Base-by-base conservation (phyloP, 2,888 invertebrate species). In the Tridacna gigas region DNA sequence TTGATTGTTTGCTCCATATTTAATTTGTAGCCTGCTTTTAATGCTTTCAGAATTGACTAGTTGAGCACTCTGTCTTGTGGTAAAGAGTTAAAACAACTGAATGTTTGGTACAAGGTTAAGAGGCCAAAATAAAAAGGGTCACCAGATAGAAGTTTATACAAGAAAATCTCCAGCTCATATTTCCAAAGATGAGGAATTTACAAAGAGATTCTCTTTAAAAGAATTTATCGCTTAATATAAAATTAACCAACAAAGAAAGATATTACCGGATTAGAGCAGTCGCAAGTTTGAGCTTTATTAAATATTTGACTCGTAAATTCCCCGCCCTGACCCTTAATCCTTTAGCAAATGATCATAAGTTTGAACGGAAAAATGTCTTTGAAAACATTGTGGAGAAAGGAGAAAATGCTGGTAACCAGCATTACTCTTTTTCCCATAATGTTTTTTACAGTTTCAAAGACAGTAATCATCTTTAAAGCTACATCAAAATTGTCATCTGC, bases 141-240 rank as follows among this genome's bases (percentile, higher is more conserved):
- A 25, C 22, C 25, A n/a, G 12, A 22, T 63, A 2, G 7, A 4
- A 63, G 15, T 22, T 63, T 18, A 22, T 22, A 63, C 1, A 63
- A 9, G 63, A 63, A 63, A 63, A 63, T 63, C 63, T 63, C 63
- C 13, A 25, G 63, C n/a, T 63, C 63, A 63, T 22, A 25, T 63
- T 7, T 25, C 13, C 26, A 63, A 63, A 63, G 25, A 22, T 5
- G 26, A 25, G 22, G 51, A 51, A 25, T 71, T 69, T 47, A 71
- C 22, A 51, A n/a, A 26, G 25, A 71, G 48, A 51, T 71, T 51
- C 47, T 48, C 25, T 25, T 67, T 47, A 71, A 71, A 71, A 51
- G 71, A 71, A 71, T 71, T 71, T 71, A 71, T 71, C 71, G 71
- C 71, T 71, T 71, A 51, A 71, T 71, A 71, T 71, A 51, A 71